Base-by-base conservation (phyloP, 2,113 vertebrate genomes). In the Pterocles burchelli region DNA sequence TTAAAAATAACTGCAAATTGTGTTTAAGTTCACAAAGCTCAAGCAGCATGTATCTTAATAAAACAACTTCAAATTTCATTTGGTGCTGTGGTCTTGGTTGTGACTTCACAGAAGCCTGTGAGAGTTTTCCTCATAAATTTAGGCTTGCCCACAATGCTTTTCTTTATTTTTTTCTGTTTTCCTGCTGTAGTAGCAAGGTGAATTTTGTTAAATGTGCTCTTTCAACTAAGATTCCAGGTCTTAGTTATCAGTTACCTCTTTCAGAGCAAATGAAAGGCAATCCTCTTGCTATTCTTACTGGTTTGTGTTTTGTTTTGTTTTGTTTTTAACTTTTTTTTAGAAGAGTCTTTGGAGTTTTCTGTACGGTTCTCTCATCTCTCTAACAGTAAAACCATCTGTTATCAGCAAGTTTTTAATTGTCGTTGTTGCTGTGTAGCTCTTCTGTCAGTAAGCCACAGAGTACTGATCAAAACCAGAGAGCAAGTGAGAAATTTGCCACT, bases 301-400 rank as follows among this genome's bases (percentile, higher is more conserved):
- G 8, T 38, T 38, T 8, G 38, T 38, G 38, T 38, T 38, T 38
- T 38, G 38, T 38, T 38, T 38, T 41, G 13, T 41, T 41, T 41
- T 41, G 38, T 38, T 41, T 41, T 41, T 41, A 41, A 41, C 41
- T 41, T 41, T n/a, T 36, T 19, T 81, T 67, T 14, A 10, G 7
- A 63, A n/a, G 13, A 46, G 7, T 10, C 55, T 71, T 46, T n/a
- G 1, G 17, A 7, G 9, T 74, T 73, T 80, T 58, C 22, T 31
- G 0, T 41, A 20, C 25, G 12, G 28, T 65, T 61, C 5, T 58
- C 14, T 59, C 22, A 4, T 13, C 41, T 55, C 10, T 71, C 0
- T 63, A 34, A 21, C 36, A 33, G 24, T 15, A 36, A 68, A 81
- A 9, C 11, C 3, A 1, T 10, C 20, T 38, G 4, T 21, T 24